Percentiles rank a stretch among this genome's conserved stretches.
Evolutionary conservation across 2,113 vertebrate genomes (phyloP).

Genomic region (Pyrgilauda ruficollis): DNA sequence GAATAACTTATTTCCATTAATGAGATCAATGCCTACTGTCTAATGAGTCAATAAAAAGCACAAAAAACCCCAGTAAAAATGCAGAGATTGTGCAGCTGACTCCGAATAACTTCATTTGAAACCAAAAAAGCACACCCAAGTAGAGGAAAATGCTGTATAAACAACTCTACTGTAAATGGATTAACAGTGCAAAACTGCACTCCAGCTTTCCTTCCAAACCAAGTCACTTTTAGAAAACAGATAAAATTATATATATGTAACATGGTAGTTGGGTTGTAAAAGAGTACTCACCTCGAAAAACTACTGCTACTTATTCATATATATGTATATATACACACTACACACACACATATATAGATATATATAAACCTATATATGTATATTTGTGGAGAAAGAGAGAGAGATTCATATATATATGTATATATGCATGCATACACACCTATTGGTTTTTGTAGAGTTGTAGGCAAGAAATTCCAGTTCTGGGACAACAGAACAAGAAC

Average conservation of each 20-base stretch:
- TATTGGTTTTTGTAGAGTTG: neutral
- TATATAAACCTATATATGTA: neutral
- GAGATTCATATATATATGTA: no score
- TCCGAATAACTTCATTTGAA: neutral
- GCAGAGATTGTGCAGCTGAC: neutral
- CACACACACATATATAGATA: neutral
- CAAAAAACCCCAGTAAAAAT: neutral
- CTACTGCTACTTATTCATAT: neutral
- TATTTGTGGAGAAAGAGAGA: neutral
- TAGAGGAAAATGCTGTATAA: neutral
- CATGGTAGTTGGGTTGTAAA: neutral
- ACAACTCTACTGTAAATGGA: neutral
- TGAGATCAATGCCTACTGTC: neutral
- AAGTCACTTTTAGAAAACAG: neutral
- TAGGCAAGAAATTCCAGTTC: neutral
- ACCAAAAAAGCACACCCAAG: neutral
- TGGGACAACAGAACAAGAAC: neutral
- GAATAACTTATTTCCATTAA: neutral
- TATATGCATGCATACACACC: rapidly evolving
- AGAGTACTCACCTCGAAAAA: neutral
- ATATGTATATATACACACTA: no score
- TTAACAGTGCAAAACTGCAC: neutral
- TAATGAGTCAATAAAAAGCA: neutral
- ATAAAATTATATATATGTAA: neutral
- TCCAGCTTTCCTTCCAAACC: neutral